phyloP scores from a whole-genome alignment of 2,888 invertebrate genomes.

The Phengaris arion region DNA sequence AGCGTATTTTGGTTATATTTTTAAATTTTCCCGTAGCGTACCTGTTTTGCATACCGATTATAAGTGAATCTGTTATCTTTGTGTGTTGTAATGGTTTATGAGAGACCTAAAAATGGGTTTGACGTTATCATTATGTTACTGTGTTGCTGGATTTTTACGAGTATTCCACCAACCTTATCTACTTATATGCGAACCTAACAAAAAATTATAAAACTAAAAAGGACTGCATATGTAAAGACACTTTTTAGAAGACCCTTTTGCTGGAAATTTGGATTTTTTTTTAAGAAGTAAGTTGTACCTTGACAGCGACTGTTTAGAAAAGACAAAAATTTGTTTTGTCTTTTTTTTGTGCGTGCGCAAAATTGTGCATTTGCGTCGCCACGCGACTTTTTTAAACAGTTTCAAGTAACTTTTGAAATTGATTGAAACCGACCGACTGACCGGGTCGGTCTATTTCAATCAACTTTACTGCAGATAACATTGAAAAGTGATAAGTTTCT shows the following conservation, averaged over 20 bases:
- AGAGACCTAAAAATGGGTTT: conserved; percentile 9
- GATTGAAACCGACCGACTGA: too few relatives aligned
- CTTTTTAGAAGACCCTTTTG: not conserved
- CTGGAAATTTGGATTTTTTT: too few relatives aligned
- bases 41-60: conserved; percentile 24
- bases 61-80: conserved; percentile 16
- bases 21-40: conserved; percentile 9
- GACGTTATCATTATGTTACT: not conserved
- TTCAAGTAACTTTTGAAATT: too few relatives aligned
- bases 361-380: too few relatives aligned
- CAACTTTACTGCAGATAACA: not conserved
- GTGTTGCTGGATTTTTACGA: not conserved
- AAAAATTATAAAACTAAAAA: not conserved
- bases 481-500: conserved; percentile 2
- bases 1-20: conserved; percentile 17
- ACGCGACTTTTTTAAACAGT: too few relatives aligned
- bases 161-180: not conserved
- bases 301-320: too few relatives aligned
- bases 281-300: too few relatives aligned
- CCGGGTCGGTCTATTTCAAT: not conserved
- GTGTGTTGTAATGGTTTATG: conserved; percentile 15
- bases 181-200: not conserved
- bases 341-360: too few relatives aligned
- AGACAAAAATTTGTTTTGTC: too few relatives aligned
- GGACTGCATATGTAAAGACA: not conserved